A percentile compares a stretch with the other conserved stretches of the same genome.
These are phyloP conservation scores for Oedothorax gibbosus DNA, from an alignment of 1,140 invertebrate genomes.

Conservation along the genomic window DNA sequence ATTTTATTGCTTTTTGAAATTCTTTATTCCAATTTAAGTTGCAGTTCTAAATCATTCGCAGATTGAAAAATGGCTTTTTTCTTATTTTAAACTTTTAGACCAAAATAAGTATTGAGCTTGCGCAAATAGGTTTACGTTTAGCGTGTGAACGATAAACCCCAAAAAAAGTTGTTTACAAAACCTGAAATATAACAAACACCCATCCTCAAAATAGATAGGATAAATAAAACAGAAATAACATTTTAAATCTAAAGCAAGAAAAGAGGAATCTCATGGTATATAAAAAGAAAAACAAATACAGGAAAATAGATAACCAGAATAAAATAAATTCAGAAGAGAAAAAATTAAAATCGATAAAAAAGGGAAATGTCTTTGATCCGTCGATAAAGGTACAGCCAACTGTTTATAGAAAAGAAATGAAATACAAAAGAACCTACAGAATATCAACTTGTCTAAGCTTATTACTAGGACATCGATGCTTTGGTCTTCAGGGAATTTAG, in stretches of 20 bases:
- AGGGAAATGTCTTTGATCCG: slow-evolving; percentile 37
- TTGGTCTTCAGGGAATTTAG: slow-evolving; percentile 34
- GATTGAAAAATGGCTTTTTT: too few species aligned
- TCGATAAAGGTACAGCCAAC: slow-evolving; percentile 47
- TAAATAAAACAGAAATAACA: slow-evolving; percentile 56
- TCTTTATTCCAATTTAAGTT: too few species aligned
- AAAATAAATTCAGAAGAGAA: slow-evolving; percentile 13
- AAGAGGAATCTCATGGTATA: slow-evolving; percentile 5
- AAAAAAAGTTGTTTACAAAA: background rate
- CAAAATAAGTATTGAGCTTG: too few species aligned
- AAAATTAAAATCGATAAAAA: slow-evolving; percentile 55
- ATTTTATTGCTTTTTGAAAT: too few species aligned
- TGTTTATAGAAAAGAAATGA: slow-evolving; percentile 39
- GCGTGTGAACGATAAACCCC: background rate
- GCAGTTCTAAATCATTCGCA: too few species aligned
- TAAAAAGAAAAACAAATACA: background rate
- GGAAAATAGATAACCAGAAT: slow-evolving; percentile 9
- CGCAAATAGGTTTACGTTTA: too few species aligned
- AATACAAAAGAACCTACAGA: slow-evolving; percentile 54
- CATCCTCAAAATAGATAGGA: slow-evolving; percentile 2
- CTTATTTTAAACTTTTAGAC: too few species aligned
- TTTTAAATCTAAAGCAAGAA: slow-evolving; percentile 18
- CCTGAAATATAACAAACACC: too few species aligned
- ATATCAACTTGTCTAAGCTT: slow-evolving; percentile 60
- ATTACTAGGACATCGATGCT: slow-evolving; percentile 50